phyloP scores from a whole-genome alignment of 2,888 invertebrate genomes.

The Copidosoma aretas region DNA sequence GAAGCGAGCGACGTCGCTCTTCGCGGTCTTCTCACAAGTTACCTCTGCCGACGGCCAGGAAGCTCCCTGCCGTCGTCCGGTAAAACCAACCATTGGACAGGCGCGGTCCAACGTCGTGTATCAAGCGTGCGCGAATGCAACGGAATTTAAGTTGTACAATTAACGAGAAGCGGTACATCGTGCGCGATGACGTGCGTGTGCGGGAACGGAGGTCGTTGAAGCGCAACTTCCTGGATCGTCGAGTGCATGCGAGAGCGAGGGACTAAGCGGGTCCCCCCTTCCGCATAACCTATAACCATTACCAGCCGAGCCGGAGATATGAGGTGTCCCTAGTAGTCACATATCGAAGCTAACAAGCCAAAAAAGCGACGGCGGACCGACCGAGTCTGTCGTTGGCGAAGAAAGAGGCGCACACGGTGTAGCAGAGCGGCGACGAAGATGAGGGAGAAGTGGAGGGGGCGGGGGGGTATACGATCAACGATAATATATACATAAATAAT shows the following conservation, averaged over 20 bases:
- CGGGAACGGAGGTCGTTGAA: too few species aligned
- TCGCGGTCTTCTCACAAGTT: slow-evolving; percentile 43
- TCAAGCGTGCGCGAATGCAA: background rate
- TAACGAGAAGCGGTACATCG: too few species aligned
- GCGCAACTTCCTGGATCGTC: too few species aligned
- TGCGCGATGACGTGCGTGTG: too few species aligned
- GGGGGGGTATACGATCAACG: background rate
- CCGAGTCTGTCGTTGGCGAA: background rate
- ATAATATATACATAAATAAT: too few species aligned
- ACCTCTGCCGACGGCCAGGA: slow-evolving; percentile 49
- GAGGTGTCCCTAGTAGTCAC: slow-evolving; percentile 60
- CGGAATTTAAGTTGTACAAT: background rate
- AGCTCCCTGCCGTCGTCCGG: slow-evolving; percentile 51
- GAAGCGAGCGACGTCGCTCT: slow-evolving; percentile 57
- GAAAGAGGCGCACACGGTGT: background rate
- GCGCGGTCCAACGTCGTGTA: too few species aligned
- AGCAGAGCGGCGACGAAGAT: too few species aligned
- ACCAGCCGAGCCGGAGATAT: background rate
- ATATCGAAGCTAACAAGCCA: slow-evolving; percentile 51
- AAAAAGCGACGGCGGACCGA: slow-evolving; percentile 13
- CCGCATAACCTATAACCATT: too few species aligned
- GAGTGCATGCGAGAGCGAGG: too few species aligned
- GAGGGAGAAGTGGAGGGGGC: too few species aligned
- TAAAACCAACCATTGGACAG: slow-evolving; percentile 40
- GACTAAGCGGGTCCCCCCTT: too few species aligned